A percentile compares a stretch with the other conserved stretches of the same genome.
Evolutionary conservation across 2,797 vertebrate species (phyloP).

Genomic region (Yasuhikotakia modesta): DNA sequence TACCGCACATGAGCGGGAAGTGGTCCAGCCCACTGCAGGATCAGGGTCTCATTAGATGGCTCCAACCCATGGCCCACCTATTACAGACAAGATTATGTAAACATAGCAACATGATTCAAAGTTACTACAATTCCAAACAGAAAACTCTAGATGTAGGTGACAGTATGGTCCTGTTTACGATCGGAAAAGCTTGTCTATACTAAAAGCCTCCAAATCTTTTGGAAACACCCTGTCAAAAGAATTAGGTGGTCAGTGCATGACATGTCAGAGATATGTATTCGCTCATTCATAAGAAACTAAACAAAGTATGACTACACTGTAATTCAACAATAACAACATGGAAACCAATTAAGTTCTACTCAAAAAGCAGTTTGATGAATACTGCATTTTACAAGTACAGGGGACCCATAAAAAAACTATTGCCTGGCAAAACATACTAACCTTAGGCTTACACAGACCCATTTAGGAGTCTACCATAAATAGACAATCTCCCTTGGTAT

Average conservation of each 20-base stretch:
- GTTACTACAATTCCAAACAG: not conserved
- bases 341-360: constrained; percentile 55
- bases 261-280: constrained; percentile 32
- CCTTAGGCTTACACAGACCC: constrained; percentile 60
- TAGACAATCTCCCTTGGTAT: constrained; percentile 50
- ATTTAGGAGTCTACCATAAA: constrained; percentile 39
- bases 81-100: constrained; percentile 44
- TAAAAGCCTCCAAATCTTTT: constrained; percentile 15
- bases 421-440: constrained; percentile 59
- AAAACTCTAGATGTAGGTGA: not conserved
- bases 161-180: not conserved
- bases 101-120: not conserved
- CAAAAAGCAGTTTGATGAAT: constrained; percentile 57
- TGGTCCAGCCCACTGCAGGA: constrained; percentile 82
- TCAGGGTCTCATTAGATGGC: constrained; percentile 84
- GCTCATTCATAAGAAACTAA: constrained; percentile 41
- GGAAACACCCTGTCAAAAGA: constrained; percentile 31
- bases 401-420: constrained; percentile 53
- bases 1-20: constrained; percentile 83
- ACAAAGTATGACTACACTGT: constrained; percentile 48
- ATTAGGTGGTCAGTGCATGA: constrained; percentile 36
- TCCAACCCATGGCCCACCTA: constrained; percentile 88
- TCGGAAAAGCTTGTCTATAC: not conserved
- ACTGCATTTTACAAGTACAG: constrained; percentile 54
- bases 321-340: constrained; percentile 48